Conservation (phyloP, 1,140 invertebrate genomes). For the Drepana arcuata region DNA sequence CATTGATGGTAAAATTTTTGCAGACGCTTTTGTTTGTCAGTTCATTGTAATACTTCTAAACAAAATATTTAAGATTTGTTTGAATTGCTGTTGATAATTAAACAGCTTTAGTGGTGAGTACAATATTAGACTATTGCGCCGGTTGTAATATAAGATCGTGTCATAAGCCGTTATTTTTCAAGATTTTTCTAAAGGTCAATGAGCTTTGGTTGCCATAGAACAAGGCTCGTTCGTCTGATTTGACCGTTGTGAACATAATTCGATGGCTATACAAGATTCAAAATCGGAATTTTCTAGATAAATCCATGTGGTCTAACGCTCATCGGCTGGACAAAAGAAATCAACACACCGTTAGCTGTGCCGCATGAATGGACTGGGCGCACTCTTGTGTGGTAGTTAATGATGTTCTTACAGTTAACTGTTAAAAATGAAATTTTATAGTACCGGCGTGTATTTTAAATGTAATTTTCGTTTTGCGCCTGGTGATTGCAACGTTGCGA, state of each 20-base stretch:
- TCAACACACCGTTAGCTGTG: conserved; percentile 24
- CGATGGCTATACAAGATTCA: conserved; percentile 4
- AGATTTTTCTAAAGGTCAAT: conserved; percentile 55
- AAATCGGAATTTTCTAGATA: conserved; percentile 12
- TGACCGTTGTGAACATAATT: conserved; percentile 13
- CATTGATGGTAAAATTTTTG: too few relatives aligned
- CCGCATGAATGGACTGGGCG: conserved; percentile 26
- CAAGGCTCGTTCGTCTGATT: conserved; percentile 9
- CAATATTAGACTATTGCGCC: too few relatives aligned
- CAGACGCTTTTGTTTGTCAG: too few relatives aligned
- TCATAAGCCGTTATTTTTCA: conserved; percentile 62
- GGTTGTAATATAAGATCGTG: conserved; percentile 12
- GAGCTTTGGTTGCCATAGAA: conserved; percentile 27
- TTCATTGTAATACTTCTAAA: too few relatives aligned
- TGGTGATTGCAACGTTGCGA: too few relatives aligned
- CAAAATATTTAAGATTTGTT: too few relatives aligned
- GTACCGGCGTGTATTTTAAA: too few relatives aligned
- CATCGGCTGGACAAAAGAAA: conserved; percentile 21
- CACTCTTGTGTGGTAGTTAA: conserved; percentile 16
- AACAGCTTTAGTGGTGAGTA: too few relatives aligned
- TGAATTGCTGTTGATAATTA: too few relatives aligned
- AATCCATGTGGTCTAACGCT: neutral
- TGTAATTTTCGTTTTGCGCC: too few relatives aligned
- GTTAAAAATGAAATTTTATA: too few relatives aligned
- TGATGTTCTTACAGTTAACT: conserved; percentile 25